Evolutionary conservation across 2,797 vertebrate species (phyloP).

Genomic region (Enteromius viviparus): DNA sequence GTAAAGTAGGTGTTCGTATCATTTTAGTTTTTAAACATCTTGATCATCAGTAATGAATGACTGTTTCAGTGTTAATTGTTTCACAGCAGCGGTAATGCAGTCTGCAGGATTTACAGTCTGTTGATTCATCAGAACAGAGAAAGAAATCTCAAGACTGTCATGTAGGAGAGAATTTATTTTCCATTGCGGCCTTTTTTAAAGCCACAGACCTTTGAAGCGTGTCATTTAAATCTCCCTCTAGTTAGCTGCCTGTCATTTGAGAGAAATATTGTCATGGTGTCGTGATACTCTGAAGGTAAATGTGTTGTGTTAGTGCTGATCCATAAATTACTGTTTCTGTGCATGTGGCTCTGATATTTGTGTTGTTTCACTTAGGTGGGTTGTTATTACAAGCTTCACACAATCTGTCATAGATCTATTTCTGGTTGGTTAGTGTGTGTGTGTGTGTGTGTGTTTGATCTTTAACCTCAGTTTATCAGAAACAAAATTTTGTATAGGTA

Average conservation of each 20-base stretch:
- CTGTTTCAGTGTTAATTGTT: background rate
- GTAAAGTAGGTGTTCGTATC: background rate
- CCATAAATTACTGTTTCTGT: slow-evolving; percentile 66
- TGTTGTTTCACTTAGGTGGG: slow-evolving; percentile 52
- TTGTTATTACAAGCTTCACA: slow-evolving; percentile 73
- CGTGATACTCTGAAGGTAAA: slow-evolving; percentile 58
- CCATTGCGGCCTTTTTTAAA: background rate
- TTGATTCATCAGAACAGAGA: slow-evolving; percentile 6
- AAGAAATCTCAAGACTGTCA: slow-evolving; percentile 17
- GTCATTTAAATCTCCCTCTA: slow-evolving; percentile 21
- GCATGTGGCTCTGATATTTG: slow-evolving; percentile 35
- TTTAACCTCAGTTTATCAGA: slow-evolving; percentile 44
- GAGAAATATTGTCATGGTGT: background rate
- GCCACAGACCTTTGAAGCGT: slow-evolving; percentile 6
- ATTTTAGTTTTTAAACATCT: background rate
- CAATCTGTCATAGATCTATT: slow-evolving; percentile 66
- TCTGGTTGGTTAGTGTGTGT: slow-evolving; percentile 17
- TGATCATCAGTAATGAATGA: background rate
- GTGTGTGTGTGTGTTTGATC: background rate
- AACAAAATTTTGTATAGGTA: background rate
- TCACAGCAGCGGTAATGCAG: background rate
- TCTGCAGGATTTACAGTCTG: background rate
- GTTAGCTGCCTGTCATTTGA: slow-evolving; percentile 6
- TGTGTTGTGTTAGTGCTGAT: slow-evolving; percentile 58
- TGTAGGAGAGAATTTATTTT: slow-evolving; percentile 2